Base-by-base conservation (phyloP, 2,113 vertebrate genomes). In the Lampris incognitus region DNA sequence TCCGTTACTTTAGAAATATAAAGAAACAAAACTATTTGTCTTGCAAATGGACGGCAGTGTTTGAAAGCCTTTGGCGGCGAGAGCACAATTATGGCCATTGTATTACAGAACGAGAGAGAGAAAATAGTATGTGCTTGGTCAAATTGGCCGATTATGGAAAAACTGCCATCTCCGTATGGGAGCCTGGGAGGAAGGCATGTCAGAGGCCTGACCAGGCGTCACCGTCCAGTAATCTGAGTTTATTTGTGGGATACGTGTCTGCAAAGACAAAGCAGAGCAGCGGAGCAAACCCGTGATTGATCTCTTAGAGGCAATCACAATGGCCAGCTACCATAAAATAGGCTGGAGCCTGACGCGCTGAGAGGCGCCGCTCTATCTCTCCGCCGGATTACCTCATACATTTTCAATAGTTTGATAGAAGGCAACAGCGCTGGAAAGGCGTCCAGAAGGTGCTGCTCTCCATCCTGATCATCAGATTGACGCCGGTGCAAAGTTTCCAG, bases 231-330 rank as follows among this genome's bases (percentile, higher is more conserved):
- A 80, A 89, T 85, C 75, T 66, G 74, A 73, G 61, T 88, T 87
- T 82, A 87, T 88, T 88, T 87, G 83, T 79, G 90, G 72, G 79
- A 83, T 81, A 56, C 72, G 69, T 82, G 83, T 69, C 69, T 48
- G 76, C 24, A 52, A 50, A 49, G 55, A 84, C 38, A 63, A 66
- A 64, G 77, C 72, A 3, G 72, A 68, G 83, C 42, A 37, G 55
- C 2, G 68, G 51, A 7, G 56, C 67, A 3, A 41, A 64, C 41
- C 60, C 2, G 69, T 87, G 81, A 88, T 88, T 88, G 88, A 90
- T 86, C 86, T 81, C 71, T 90, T 85, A 84, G 78, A 86, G 60
- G 86, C 88, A 90, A 89, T 90, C 87, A 89, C 2, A 36, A 69
- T 66, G 74, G 74, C 82, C 85, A 84, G 78, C 72, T 9, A 85